A percentile compares a stretch with the other conserved stretches of the same genome.
Conservation (phyloP, 2,113 vertebrate genomes). For the Aepyceros melampus region DNA sequence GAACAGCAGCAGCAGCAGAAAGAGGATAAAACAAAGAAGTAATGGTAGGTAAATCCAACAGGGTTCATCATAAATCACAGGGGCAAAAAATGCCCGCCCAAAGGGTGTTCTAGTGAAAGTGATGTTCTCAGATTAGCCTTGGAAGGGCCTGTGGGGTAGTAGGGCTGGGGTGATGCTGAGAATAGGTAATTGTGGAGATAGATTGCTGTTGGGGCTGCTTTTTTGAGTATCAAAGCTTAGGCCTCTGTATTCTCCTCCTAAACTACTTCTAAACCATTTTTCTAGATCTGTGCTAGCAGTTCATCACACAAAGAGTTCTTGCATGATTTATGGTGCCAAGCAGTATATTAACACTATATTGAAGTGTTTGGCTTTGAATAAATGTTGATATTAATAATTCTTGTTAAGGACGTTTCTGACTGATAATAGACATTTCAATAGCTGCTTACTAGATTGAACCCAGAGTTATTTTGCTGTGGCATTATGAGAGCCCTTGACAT, state of each 20-base stretch:
- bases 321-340: background rate
- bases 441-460: background rate
- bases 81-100: background rate
- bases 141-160: background rate
- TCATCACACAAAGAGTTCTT: background rate
- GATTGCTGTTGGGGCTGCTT: background rate
- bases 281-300: background rate
- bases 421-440: slow-evolving; percentile 5
- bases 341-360: background rate
- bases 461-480: background rate
- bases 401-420: background rate
- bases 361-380: slow-evolving; percentile 17
- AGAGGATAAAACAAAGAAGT: background rate
- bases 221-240: background rate
- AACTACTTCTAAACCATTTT: background rate
- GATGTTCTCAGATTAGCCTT: background rate
- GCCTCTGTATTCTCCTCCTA: background rate
- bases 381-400: slow-evolving; percentile 25
- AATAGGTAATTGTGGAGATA: background rate
- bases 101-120: background rate
- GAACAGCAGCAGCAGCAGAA: background rate
- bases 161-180: background rate
- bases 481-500: background rate
- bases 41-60: background rate
- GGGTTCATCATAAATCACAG: background rate